Conservation (phyloP, 1,140 invertebrate genomes). For the Muscidifurax raptorellus region DNA sequence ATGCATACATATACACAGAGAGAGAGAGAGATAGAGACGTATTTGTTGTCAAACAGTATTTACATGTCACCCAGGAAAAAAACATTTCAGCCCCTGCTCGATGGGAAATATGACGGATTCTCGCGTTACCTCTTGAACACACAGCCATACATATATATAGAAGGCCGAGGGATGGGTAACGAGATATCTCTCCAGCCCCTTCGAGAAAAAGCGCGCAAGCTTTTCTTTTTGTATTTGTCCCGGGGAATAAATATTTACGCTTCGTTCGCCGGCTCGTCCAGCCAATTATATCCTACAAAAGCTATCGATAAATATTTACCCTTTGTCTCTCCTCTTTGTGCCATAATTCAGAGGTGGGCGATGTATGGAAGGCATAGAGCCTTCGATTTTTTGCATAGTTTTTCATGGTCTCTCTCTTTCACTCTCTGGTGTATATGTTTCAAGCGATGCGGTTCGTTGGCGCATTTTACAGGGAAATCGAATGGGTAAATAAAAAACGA, state of each 20-base stretch:
- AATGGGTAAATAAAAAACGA: too few species aligned
- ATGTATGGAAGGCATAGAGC: neutral
- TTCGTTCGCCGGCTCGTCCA: neutral
- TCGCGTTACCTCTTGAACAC: neutral
- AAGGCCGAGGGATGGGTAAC: neutral
- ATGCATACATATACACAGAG: neutral
- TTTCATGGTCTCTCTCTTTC: too few species aligned
- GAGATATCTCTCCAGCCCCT: neutral
- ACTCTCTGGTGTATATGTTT: too few species aligned
- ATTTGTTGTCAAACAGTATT: too few species aligned
- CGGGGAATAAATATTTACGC: slow-evolving; percentile 31
- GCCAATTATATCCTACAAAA: slow-evolving; percentile 30
- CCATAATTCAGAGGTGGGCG: slow-evolving; percentile 4
- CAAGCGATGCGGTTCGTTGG: too few species aligned
- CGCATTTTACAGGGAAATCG: too few species aligned
- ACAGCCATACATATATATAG: neutral
- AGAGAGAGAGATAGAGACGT: neutral
- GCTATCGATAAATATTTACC: slow-evolving; percentile 34
- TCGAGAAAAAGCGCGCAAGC: neutral
- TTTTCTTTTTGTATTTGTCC: slow-evolving; percentile 19
- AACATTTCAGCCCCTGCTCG: neutral
- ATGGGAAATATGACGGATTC: neutral
- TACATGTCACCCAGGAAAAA: too few species aligned
- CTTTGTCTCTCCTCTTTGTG: neutral
- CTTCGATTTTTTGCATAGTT: neutral